A percentile compares a stretch with the other conserved stretches of the same genome.
Conservation (phyloP, 2,797 vertebrate species). For the Caiman crocodilus region DNA sequence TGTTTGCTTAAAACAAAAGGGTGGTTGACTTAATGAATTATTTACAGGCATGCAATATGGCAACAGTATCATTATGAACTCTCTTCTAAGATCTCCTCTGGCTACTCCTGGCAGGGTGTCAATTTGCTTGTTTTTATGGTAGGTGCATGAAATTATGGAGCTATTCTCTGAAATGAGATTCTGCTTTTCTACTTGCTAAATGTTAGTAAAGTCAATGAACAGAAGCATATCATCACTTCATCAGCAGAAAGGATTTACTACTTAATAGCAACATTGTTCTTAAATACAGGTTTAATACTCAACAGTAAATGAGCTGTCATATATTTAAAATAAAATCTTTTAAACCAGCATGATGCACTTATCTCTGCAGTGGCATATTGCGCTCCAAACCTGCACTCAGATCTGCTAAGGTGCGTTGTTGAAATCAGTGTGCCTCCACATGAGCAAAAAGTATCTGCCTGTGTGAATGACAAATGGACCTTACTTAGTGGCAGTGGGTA, state of each 20-base stretch:
- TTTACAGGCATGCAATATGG: constrained; percentile 84
- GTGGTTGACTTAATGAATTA: constrained; percentile 86
- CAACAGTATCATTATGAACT: constrained; percentile 80
- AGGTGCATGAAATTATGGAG: constrained; percentile 77
- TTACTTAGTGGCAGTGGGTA: neutral
- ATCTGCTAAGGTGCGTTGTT: neutral
- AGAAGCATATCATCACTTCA: neutral
- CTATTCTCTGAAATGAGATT: constrained; percentile 74
- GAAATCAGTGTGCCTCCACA: neutral
- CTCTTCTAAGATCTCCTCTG: constrained; percentile 82
- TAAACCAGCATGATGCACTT: accelerated
- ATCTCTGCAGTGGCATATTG: neutral
- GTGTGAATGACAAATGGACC: neutral
- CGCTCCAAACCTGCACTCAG: neutral
- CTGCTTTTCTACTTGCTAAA: constrained; percentile 52
- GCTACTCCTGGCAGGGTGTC: constrained; percentile 84
- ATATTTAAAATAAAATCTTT: neutral
- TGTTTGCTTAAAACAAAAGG: constrained; percentile 86
- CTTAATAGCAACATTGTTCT: constrained; percentile 8
- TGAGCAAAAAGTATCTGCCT: neutral
- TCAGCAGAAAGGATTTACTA: constrained; percentile 8
- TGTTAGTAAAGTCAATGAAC: constrained; percentile 37
- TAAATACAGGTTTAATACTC: neutral
- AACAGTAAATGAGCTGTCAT: neutral
- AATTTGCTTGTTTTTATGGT: constrained; percentile 85